Base-by-base conservation (phyloP, 2,797 vertebrate species). In the Buceros bicornis region DNA sequence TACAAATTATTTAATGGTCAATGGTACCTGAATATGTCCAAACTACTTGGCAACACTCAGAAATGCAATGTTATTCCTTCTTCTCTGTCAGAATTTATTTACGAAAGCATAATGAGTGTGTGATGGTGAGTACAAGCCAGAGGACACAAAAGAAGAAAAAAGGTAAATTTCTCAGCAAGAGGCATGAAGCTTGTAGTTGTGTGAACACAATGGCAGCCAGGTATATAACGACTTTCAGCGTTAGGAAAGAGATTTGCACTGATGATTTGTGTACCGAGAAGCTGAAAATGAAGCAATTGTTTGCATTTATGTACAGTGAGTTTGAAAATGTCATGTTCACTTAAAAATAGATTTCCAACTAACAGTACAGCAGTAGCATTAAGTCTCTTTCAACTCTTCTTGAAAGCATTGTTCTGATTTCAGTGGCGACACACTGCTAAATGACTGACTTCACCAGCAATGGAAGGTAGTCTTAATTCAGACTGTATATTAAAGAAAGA, bases 321-420 rank as follows among this genome's bases (percentile, higher is more conserved):
- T 89, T 87, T 89, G n/a, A 93, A 97, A 96, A 96, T 91, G 50
- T 33, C 50, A 64, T 82, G 57, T 92, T 95, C 94, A 66, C 51
- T 87, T 93, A 86, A 89, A 97, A 97, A 93, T 51, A 95, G 73
- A 81, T 69, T 91, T 74, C 80, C 91, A 40, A 69, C 61, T 95
- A 85, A 83, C 4, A 78, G 48, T 87, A 73, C 21, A 74, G 47
- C 19, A 17, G 29, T 66, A 93, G 8, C 33, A 33, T 16, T 73
- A 77, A 60, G 64, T 67, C 21, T 83, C 42, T 88, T 82, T 94
- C 82, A 93, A 67, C 15, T 78, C 35, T 22, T 91, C 31, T 81
- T 62, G 65, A 92, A 92, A 92, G 13, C 10, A 50, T 72, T 91
- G 57, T 57, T 90, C 88, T 71, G 47, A 53, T 93, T 90, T 85